Base-by-base conservation (phyloP, 2,888 invertebrate species). In the Athalia rosae region DNA sequence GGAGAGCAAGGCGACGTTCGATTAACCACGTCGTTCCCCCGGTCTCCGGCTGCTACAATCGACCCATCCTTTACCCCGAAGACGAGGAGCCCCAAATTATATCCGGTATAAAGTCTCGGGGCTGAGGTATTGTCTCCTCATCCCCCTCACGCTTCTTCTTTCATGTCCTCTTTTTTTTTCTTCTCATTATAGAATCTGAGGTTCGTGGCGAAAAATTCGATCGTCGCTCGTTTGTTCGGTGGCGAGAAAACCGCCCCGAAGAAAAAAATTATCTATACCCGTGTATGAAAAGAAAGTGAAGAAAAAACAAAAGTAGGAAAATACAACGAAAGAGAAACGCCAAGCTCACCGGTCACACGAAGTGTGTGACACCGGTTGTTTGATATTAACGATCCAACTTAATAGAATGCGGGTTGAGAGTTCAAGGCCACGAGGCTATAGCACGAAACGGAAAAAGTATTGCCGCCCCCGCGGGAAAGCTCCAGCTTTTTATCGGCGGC, bases 361-460 rank as follows among this genome's bases (percentile, higher is more conserved):
- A 43, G 15, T 15, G 71, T 71, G 71, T 71, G 71, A 71, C 58
- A 58, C 28, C 58, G n/a, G 58, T 58, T 58, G 58, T 58, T 71
- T 71, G 58, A 43, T 71, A 71, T 56, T 71, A 71, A 58, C 71
- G 71, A 71, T 71, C 71, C 71, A 7, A 45, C 58, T 58, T 79
- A 82, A 82, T 81, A 79, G 82, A 82, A 82, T 82, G 81, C 79
- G 79, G 84, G 84, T 80, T 83, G 81, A 82, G 81, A 84, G 84
- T 84, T 84, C 84, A 83, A 84, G 84, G 84, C 71, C 79, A 74
- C 48, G 15, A 56, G 71, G 13, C 71, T 71, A 59, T 71, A 66
- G 66, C 66, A 11, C 67, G 58, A 4, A 58, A 58, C 71, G 7
- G 58, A 45, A 13, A 71, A 58, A 71, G 58, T 71, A 56, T 71